Conservation (phyloP, 2,888 invertebrate species). For the Caenorhabditis sinica region DNA sequence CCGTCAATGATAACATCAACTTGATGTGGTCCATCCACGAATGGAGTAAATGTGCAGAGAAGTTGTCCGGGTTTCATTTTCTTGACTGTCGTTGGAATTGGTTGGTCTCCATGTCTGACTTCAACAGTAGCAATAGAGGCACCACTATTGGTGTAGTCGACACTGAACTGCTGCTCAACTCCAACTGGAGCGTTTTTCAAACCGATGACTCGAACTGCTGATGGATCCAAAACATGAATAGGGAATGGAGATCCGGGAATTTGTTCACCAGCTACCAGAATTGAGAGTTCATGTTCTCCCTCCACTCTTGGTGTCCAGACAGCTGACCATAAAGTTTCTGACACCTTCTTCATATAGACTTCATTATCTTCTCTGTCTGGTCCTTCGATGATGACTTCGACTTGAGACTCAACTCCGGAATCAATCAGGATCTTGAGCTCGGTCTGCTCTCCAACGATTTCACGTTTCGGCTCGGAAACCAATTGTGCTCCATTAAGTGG, state of each 20-base stretch:
- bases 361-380: conserved; percentile 77
- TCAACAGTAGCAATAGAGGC: conserved; percentile 90
- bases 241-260: conserved; percentile 87
- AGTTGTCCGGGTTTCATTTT: conserved; percentile 81
- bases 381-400: conserved; percentile 76
- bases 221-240: conserved; percentile 88
- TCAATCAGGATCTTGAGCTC: conserved; percentile 73
- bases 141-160: conserved; percentile 90
- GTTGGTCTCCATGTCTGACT: conserved; percentile 87
- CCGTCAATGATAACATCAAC: conserved; percentile 92
- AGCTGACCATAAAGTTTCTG: conserved; percentile 71
- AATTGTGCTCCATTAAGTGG: conserved; percentile 73
- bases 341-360: conserved; percentile 69
- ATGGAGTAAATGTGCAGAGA: conserved; percentile 88
- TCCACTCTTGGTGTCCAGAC: conserved; percentile 79
- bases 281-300: conserved; percentile 70
- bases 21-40: conserved; percentile 91
- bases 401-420: conserved; percentile 73
- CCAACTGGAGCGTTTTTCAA: conserved; percentile 85
- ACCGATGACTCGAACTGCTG: conserved; percentile 85
- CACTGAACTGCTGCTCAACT: conserved; percentile 85
- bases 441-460: conserved; percentile 71
- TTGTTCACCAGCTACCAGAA: conserved; percentile 73
- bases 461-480: conserved; percentile 68
- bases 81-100: conserved; percentile 75